Base-by-base conservation (phyloP, 2,113 vertebrate species). In the Hiodon alosoides region DNA sequence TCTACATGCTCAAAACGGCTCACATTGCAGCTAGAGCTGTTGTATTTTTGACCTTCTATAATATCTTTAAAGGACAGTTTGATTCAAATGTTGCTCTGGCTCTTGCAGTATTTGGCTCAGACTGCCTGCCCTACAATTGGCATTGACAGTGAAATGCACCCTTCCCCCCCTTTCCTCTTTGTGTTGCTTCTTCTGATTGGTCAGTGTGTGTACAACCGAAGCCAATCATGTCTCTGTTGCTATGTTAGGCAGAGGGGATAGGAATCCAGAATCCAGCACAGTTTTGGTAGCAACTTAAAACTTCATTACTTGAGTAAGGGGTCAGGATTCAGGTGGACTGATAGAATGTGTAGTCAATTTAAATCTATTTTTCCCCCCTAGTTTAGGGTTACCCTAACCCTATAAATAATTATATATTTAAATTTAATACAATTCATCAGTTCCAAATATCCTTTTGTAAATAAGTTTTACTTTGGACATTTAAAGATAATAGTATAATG, bases 141-240 rank as follows among this genome's bases (percentile, higher is more conserved):
- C 16, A 3, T 5, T 17, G 17, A 7, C 16, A 16, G 52, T 55
- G 7, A 17, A 46, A 6, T 13, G 51, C 62, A 13, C 53, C 73
- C 73, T 31, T 57, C 62, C 61, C 61, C 61, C 64, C 52, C 64
- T 17, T 57, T 48, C 16, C 69, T 10, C 16, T 47, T 16, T n/a
- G 4, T 2, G 47, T 13, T 14, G 53, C 46, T 13, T 11, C 52
- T 8, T 46, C 69, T 17, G 61, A 77, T 77, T 77, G 69, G 76
- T 16, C 54, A 47, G 10, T 50, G 52, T 14, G 5, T 50, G 4
- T 7, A 47, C 11, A 52, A 67, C 8, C 48, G 10, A 8, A 48
- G 11, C 76, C 76, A 77, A 77, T 77, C 60, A 11, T 11, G 9
- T 57, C 9, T 50, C 69, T 71, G 75, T 77, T 72, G 69, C 76